Conservation (phyloP, 2,113 vertebrate species). For the Cervus canadensis region DNA sequence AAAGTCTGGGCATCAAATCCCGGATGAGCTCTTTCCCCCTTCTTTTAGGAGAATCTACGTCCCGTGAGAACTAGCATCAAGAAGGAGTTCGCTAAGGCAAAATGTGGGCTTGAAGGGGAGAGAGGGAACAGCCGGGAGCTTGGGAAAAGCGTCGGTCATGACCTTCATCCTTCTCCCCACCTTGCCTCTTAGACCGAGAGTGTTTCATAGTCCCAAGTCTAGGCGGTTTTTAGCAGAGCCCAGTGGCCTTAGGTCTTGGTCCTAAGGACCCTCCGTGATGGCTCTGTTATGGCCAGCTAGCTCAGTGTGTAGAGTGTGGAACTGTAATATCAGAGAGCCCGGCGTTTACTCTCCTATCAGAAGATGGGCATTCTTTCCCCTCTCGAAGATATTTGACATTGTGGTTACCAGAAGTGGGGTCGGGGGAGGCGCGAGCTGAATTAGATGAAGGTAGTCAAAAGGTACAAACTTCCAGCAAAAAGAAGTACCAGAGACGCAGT, state of each 20-base stretch:
- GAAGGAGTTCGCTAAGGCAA: neutral
- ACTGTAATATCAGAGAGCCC: conserved; percentile 87
- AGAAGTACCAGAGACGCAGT: neutral
- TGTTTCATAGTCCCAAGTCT: neutral
- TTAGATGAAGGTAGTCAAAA: neutral
- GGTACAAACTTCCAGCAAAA: neutral
- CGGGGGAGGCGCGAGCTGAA: neutral
- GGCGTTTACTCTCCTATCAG: neutral
- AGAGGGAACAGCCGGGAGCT: neutral
- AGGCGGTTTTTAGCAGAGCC: neutral
- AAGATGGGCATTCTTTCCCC: neutral
- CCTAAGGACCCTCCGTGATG: neutral
- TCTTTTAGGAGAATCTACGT: neutral
- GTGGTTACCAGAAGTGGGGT: neutral
- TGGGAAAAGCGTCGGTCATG: neutral
- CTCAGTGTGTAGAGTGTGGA: conserved; percentile 94
- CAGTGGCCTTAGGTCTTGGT: neutral
- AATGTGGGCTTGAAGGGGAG: neutral
- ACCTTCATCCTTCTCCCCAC: neutral
- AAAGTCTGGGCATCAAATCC: neutral
- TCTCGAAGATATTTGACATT: neutral
- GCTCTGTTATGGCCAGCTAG: conserved; percentile 79
- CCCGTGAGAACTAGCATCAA: neutral
- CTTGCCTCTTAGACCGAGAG: neutral
- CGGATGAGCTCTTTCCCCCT: neutral